These are phyloP conservation scores for Laspeyria flexula DNA, from an alignment of 2,888 invertebrate genomes.

Conservation along the genomic window DNA sequence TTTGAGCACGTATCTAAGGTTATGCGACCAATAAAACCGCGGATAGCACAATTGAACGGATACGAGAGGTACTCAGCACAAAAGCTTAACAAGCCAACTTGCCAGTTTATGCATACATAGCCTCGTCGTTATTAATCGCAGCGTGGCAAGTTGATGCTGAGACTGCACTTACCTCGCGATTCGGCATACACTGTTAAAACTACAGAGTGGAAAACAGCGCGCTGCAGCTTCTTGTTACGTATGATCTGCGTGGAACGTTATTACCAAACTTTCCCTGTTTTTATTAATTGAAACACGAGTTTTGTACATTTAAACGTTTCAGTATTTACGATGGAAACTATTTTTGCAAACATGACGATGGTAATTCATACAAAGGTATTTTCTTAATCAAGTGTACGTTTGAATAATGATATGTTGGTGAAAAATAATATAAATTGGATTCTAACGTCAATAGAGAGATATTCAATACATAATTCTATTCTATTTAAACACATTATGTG, in stretches of 20 bases:
- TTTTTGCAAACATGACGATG: too few relatives aligned
- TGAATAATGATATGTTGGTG: too few relatives aligned
- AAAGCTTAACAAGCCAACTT: constrained; percentile 72
- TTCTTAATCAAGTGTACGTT: too few relatives aligned
- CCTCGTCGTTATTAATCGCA: constrained; percentile 67
- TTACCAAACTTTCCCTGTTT: constrained; percentile 29
- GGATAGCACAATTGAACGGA: constrained; percentile 34
- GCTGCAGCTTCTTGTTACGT: constrained; percentile 47
- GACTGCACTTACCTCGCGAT: constrained; percentile 57
- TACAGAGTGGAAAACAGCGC: constrained; percentile 43
- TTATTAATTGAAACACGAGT: constrained; percentile 18
- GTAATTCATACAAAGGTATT: too few relatives aligned
- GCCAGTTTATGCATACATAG: constrained; percentile 64
- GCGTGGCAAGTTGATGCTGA: constrained; percentile 57
- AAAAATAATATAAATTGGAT: too few relatives aligned
- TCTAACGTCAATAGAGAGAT: too few relatives aligned
- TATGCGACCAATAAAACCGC: constrained; percentile 19
- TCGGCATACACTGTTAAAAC: constrained; percentile 60
- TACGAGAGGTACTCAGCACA: constrained; percentile 52
- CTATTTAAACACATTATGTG: too few relatives aligned
- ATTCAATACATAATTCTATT: too few relatives aligned
- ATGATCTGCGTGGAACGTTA: constrained; percentile 38
- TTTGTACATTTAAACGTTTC: constrained; percentile 4
- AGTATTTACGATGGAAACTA: background rate
- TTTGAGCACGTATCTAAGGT: constrained; percentile 19